Evolutionary conservation across 2,888 invertebrate genomes (phyloP), one percentile per base, ranked within the genome.

Genomic region (Torymus auratus): DNA sequence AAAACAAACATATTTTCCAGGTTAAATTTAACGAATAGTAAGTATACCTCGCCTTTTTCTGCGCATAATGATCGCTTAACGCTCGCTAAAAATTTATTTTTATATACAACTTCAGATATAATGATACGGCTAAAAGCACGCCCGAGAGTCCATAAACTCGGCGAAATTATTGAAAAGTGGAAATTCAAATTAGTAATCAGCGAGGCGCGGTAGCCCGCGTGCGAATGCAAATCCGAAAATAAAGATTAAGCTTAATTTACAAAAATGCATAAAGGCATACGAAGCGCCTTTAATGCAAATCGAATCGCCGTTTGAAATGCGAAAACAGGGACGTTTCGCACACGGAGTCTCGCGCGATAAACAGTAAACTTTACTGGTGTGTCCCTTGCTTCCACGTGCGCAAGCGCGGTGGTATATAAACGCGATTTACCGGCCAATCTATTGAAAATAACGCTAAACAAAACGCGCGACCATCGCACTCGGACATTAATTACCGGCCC

Each of bases 361-460:
- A 80, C 70, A 70, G 60, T 62, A 65, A 79, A 55, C 50, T 70
- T 80, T 80, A 80, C 28, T 70, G 52, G 64, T 15, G 14, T 17
- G 52, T 67, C 55, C 17, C 61, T 15, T 53, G 64, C 52, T 15
- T 20, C 7, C 28, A 56, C 2, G 10, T 4, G 23, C 13, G 20
- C 41, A 53, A 60, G 15, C 50, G 68, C 50, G 67, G 17, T 20
- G n/a, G n/a, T n/a, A n/a, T n/a, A 65, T 61, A 71, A 72, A 71
- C 50, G 62, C 67, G 67, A 80, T 73, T 72, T 73, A 77, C 76
- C 52, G 15, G 17, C 76, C 55, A 72, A 75, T 80, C 23, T 65
- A 64, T 74, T 65, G 41, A 15, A 74, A 75, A 70, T 74, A 65
- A 65, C 69, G 70, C 14, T 23, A 23, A 68, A 13, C 15, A 67